These are phyloP conservation scores for Egretta garzetta DNA, from an alignment of 2,113 vertebrate genomes.

Conservation along the genomic window DNA sequence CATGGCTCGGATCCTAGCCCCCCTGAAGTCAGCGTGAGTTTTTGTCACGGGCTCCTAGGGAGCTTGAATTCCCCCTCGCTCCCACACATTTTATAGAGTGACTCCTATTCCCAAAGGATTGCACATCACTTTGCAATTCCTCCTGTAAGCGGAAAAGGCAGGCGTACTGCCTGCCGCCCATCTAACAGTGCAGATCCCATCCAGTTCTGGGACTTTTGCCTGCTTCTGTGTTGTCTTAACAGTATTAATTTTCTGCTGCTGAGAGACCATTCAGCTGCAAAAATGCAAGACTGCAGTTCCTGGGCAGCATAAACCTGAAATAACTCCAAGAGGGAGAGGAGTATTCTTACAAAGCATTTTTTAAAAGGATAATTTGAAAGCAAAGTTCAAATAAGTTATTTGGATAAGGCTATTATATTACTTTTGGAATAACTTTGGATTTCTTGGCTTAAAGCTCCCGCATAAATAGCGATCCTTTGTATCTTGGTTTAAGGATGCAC, in stretches of 20 bases:
- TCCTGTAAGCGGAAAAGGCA: background rate
- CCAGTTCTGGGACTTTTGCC: background rate
- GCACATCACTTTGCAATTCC: background rate
- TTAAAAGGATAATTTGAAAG: background rate
- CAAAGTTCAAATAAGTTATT: background rate
- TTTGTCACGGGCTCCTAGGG: accelerated
- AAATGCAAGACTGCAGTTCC: background rate
- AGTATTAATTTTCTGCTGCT: background rate
- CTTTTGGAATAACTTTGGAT: background rate
- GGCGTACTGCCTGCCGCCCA: background rate
- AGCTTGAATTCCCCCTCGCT: accelerated
- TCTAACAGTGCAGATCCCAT: accelerated
- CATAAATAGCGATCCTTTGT: background rate
- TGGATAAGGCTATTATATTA: background rate
- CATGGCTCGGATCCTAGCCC: background rate
- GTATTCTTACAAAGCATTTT: background rate
- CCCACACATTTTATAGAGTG: accelerated
- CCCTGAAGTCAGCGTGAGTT: background rate
- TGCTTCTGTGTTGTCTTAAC: background rate
- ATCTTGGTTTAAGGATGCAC: background rate
- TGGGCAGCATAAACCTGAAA: background rate
- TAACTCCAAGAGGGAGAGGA: background rate
- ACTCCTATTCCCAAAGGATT: background rate
- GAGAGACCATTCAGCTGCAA: background rate
- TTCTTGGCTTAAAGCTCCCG: background rate